phyloP scores from a whole-genome alignment of 2,888 invertebrate genomes.

The Drosophila emarginata region DNA sequence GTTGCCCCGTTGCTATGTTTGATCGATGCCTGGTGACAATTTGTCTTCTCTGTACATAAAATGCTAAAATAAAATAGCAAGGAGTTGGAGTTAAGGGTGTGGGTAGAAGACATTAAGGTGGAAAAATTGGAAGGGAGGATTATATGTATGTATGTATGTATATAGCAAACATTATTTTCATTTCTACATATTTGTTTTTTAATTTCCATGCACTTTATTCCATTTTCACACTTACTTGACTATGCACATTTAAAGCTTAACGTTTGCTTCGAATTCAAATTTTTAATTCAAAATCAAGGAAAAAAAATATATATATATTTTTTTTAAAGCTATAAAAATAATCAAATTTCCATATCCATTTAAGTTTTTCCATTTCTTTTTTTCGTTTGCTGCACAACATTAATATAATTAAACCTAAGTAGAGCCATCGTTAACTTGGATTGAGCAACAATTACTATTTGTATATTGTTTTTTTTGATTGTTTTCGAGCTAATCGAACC shows the following conservation, averaged over 20 bases:
- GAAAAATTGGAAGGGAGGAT: not conserved
- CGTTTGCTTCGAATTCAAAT: conserved; percentile 31
- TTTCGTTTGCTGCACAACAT: conserved; percentile 29
- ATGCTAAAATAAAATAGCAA: not conserved
- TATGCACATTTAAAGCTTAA: conserved; percentile 74
- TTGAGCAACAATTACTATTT: conserved; percentile 27
- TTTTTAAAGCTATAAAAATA: conserved; percentile 42
- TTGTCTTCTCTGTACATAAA: conserved; percentile 39
- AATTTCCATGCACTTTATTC: conserved; percentile 66
- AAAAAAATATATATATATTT: not conserved
- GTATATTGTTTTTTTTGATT: conserved; percentile 22
- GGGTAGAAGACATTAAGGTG: conserved; percentile 1
- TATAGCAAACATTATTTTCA: not conserved
- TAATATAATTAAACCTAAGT: conserved; percentile 44
- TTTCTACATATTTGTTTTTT: conserved; percentile 30
- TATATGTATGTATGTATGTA: not conserved
- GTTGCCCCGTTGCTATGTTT: conserved; percentile 63
- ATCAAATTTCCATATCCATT: conserved; percentile 14
- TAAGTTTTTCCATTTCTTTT: not conserved
- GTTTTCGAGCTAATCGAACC: conserved; percentile 35
- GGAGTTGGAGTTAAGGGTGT: not conserved
- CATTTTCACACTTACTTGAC: conserved; percentile 55
- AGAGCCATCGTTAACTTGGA: conserved; percentile 43
- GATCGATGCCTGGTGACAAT: conserved; percentile 71
- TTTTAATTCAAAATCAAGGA: conserved; percentile 24